These are phyloP conservation scores for Mesocentrotus franciscanus DNA, from an alignment of 53 echinoderm and acorn worm species.

Conservation along the genomic window DNA sequence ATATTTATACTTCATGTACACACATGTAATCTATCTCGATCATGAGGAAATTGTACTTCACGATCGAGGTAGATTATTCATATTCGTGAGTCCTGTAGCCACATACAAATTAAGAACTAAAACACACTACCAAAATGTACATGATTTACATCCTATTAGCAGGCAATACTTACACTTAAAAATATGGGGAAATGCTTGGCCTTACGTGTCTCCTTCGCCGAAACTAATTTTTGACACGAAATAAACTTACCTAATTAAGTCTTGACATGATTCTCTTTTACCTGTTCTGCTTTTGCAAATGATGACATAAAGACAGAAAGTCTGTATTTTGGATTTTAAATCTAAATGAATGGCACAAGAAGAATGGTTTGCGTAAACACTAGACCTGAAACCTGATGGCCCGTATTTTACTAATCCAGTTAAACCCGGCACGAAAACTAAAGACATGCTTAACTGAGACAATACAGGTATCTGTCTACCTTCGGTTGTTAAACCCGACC, in stretches of 20 bases:
- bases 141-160: not conserved
- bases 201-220: not conserved
- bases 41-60: not conserved
- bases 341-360: not conserved
- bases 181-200: not conserved
- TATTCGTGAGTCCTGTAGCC: not conserved
- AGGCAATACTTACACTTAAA: not conserved
- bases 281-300: not conserved
- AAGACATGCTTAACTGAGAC: too few species aligned
- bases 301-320: not conserved
- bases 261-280: not conserved
- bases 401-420: too few species aligned
- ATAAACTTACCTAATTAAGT: not conserved
- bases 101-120: not conserved
- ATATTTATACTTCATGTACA: not conserved
- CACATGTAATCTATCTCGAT: not conserved
- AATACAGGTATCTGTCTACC: too few species aligned
- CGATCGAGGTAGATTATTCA: not conserved
- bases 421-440: too few species aligned
- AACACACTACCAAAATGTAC: not conserved
- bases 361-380: not conserved
- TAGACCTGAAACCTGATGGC: not conserved
- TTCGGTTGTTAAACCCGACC: too few species aligned
- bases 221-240: not conserved
- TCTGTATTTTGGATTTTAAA: not conserved